These are phyloP conservation scores for Hirtodrosophila duncani DNA, from an alignment of 2,888 invertebrate species.

Conservation along the genomic window DNA sequence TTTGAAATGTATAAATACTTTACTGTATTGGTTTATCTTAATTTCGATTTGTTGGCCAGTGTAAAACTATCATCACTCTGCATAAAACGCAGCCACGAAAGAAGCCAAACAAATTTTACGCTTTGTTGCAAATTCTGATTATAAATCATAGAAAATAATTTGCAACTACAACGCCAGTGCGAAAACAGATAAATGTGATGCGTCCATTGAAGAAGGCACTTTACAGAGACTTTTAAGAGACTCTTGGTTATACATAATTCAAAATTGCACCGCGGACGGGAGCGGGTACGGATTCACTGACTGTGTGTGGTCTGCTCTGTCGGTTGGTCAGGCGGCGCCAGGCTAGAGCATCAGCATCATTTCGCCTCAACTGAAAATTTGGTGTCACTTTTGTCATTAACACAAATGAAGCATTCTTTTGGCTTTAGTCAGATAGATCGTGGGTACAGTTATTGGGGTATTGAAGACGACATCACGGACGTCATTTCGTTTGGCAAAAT, in stretches of 20 bases:
- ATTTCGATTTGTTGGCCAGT: slow-evolving; percentile 36
- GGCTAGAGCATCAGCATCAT: neutral
- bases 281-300: neutral
- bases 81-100: slow-evolving; percentile 15
- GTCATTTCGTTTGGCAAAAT: slow-evolving; percentile 52
- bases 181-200: slow-evolving; percentile 33
- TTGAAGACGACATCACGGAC: slow-evolving; percentile 41
- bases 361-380: slow-evolving; percentile 22
- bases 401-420: slow-evolving; percentile 56
- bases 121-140: slow-evolving; percentile 65
- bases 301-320: slow-evolving; percentile 5
- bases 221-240: slow-evolving; percentile 32
- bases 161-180: slow-evolving; percentile 35
- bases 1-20: too few species aligned
- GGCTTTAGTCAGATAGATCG: slow-evolving; percentile 53
- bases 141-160: slow-evolving; percentile 69
- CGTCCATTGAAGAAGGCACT: slow-evolving; percentile 27
- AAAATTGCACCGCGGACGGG: slow-evolving; percentile 23
- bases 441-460: slow-evolving; percentile 22
- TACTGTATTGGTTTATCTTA: neutral
- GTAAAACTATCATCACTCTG: slow-evolving; percentile 34
- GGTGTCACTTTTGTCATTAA: slow-evolving; percentile 62
- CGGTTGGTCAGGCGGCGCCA: slow-evolving; percentile 40
- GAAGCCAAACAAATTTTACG: slow-evolving; percentile 64
- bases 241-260: slow-evolving; percentile 55